Conservation (phyloP, 2,113 vertebrate species). For the Turdus rufiventris region DNA sequence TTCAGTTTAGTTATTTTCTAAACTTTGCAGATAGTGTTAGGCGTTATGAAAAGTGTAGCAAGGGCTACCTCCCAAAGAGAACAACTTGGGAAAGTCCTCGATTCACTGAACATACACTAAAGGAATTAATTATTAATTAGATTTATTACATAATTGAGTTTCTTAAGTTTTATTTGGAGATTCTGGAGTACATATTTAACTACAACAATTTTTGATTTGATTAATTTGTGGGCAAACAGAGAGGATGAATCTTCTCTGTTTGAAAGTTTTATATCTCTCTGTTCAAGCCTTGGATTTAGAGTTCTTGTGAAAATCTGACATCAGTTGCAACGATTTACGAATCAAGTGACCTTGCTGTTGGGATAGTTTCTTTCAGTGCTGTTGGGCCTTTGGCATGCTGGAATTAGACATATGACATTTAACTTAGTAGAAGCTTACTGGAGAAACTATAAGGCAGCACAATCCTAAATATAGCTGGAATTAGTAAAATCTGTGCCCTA, state of each 20-base stretch:
- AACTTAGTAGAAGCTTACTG: not conserved
- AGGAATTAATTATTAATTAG: not conserved
- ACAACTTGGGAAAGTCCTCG: not conserved
- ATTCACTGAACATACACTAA: not conserved
- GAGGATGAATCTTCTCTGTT: not conserved
- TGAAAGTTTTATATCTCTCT: not conserved
- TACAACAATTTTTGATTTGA: not conserved
- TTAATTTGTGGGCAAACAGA: not conserved
- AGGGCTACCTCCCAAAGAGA: not conserved
- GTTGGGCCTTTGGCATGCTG: not conserved
- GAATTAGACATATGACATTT: not conserved
- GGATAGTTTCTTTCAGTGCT: not conserved
- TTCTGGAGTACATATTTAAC: not conserved
- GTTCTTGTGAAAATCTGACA: not conserved
- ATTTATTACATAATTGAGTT: not conserved
- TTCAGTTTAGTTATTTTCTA: not conserved
- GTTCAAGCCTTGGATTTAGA: not conserved
- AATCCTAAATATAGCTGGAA: conserved; percentile 4
- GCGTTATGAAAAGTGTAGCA: not conserved
- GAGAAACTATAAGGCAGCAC: not conserved
- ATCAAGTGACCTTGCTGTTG: conserved; percentile 5
- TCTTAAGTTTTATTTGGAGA: not conserved
- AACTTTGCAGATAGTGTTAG: not conserved
- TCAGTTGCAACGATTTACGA: not conserved
- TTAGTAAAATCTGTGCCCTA: not conserved